Evolutionary conservation across 2,113 vertebrate species (phyloP), one percentile per base, ranked within the genome.

Genomic region (Tichodroma muraria): DNA sequence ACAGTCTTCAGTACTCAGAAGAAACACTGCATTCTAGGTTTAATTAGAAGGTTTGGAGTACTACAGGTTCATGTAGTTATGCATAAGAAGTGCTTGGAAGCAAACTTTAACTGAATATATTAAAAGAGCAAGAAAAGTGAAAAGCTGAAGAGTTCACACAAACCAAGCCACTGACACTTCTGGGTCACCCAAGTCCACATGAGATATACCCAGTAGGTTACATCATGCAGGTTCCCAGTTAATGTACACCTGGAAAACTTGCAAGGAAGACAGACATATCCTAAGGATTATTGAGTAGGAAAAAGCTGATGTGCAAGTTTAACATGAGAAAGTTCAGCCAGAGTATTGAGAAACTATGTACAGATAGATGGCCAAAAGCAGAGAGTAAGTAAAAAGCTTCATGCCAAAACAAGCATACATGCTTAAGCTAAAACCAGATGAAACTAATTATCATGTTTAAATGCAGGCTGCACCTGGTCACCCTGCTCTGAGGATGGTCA

Each of bases 1-100:
- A 96, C 92, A 96, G 85, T 94, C 94, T 95, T 96, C 95, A 96
- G 90, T 90, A 96, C 72, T 95, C 83, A 94, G 95, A 96, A 95
- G 94, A 95, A 96, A 95, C 83, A 96, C 93, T 81, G 93, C 91
- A 94, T 95, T 96, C 89, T 95, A 93, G 93, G 44, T 90, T 91
- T 95, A 73, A 94, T 93, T 77, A 96, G 93, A 89, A 83, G 85
- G 53, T 88, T 70, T 70, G 93, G 91, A 94, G 75, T 85, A 89
- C 94, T 94, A 92, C 60, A 96, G 49, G 77, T 81, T 92, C 88
- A 93, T 24, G 91, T 49, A 86, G 82, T 88, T 94, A 95, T 22
- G 94, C 79, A 4, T 25, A 95, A 91, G 86, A 93, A 75, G 80
- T 70, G 86, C 80, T 96, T 44, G 76, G 88, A 94, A 96, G 95